phyloP scores from a whole-genome alignment of 2,797 vertebrate species.

The Thamnophis elegans region DNA sequence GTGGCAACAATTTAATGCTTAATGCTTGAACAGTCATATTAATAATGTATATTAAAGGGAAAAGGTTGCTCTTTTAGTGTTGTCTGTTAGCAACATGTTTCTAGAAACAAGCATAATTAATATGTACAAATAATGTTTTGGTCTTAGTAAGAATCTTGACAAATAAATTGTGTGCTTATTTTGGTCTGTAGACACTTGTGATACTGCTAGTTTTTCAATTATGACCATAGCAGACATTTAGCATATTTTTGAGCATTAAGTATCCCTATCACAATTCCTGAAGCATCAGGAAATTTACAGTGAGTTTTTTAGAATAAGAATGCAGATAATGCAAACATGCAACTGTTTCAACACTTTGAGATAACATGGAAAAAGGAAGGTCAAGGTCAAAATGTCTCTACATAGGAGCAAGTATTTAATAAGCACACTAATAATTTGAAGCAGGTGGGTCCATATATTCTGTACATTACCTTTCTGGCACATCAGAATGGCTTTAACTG shows the following conservation, averaged over 20 bases:
- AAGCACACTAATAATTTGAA: background rate
- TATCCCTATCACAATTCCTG: background rate
- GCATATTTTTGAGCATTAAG: background rate
- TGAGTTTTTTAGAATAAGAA: background rate
- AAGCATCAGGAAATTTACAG: background rate
- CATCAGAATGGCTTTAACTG: background rate
- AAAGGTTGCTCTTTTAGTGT: background rate
- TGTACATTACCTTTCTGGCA: background rate
- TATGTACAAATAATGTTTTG: background rate
- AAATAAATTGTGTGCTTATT: background rate
- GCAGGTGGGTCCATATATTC: background rate
- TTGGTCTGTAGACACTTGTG: background rate
- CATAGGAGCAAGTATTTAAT: background rate
- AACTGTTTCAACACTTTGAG: background rate
- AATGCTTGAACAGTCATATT: constrained; percentile 30
- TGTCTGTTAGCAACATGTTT: background rate
- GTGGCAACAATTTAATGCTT: constrained; percentile 18
- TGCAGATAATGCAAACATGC: background rate
- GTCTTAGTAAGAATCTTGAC: background rate
- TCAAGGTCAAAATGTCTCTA: background rate
- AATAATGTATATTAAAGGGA: constrained; percentile 31
- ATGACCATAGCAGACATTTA: background rate
- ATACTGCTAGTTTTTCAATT: background rate
- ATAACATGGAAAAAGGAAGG: background rate
- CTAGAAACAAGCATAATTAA: background rate